Conservation (phyloP, 2,113 vertebrate genomes). For the Polypterus senegalus region DNA sequence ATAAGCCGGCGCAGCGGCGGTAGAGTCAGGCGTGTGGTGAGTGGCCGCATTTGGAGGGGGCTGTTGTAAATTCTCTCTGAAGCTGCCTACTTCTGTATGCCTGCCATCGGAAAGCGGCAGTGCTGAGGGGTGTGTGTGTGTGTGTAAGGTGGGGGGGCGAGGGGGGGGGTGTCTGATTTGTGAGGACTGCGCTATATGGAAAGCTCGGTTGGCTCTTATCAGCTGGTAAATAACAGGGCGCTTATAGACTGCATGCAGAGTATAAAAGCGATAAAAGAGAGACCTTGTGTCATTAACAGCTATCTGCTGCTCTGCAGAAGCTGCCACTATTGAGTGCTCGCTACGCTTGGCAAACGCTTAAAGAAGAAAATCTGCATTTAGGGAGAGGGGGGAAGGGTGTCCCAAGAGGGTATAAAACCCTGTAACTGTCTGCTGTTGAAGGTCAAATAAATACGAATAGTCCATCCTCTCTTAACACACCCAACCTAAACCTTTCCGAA, state of each 20-base stretch:
- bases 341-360: slow-evolving; percentile 79
- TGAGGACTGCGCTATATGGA: slow-evolving; percentile 76
- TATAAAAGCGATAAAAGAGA: slow-evolving; percentile 89
- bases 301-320: slow-evolving; percentile 94
- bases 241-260: slow-evolving; percentile 92
- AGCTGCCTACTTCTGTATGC: slow-evolving; percentile 58
- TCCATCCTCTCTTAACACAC: too few relatives aligned
- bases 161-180: slow-evolving; percentile 50
- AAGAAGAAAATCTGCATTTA: slow-evolving; percentile 38
- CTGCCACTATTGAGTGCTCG: slow-evolving; percentile 75
- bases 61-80: slow-evolving; percentile 73
- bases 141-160: too few relatives aligned
- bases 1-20: slow-evolving; percentile 81
- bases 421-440: too few relatives aligned
- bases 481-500: too few relatives aligned
- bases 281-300: slow-evolving; percentile 97
- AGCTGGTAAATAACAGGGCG: slow-evolving; percentile 84
- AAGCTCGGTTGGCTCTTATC: slow-evolving; percentile 94
- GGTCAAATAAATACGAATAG: too few relatives aligned
- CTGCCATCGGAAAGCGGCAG: slow-evolving; percentile 53
- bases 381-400: slow-evolving; percentile 17
- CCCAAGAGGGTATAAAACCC: slow-evolving; percentile 12
- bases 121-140: too few relatives aligned
- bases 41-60: slow-evolving; percentile 43
- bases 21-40: slow-evolving; percentile 54